Conservation (phyloP, 2,797 vertebrate genomes). For the Pseudochirops cupreus region DNA sequence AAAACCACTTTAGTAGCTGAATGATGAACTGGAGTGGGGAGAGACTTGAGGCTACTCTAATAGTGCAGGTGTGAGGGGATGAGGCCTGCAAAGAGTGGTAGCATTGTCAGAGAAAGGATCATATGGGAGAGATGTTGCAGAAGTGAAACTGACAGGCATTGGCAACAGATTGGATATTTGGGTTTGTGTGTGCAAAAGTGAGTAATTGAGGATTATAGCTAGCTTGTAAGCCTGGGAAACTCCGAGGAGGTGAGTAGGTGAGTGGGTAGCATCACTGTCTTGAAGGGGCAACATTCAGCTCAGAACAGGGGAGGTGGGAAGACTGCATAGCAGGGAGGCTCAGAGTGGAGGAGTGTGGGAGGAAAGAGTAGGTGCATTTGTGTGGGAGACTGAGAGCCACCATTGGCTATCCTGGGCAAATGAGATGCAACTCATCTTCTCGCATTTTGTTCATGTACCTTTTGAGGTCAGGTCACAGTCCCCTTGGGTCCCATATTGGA, state of each 20-base stretch:
- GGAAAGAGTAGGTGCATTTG: neutral
- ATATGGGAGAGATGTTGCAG: neutral
- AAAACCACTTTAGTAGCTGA: neutral
- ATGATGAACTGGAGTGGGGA: neutral
- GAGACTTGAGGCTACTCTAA: neutral
- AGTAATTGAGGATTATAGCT: neutral
- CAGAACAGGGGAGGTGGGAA: neutral
- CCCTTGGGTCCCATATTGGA: neutral
- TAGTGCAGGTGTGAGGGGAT: neutral
- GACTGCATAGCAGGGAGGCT: neutral
- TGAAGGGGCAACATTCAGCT: neutral
- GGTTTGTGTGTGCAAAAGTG: no score
- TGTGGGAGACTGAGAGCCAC: neutral
- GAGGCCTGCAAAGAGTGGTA: neutral
- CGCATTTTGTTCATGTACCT: neutral
- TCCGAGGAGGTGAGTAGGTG: neutral
- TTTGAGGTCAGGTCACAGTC: neutral
- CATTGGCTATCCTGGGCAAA: neutral
- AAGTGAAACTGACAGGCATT: neutral
- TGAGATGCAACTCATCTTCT: neutral
- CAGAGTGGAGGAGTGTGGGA: neutral
- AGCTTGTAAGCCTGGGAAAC: neutral
- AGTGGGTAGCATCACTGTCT: neutral
- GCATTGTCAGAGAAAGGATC: neutral
- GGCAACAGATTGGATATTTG: neutral